Evolutionary conservation across 2,797 vertebrate species (phyloP).

Genomic region (Rhinella marina): DNA sequence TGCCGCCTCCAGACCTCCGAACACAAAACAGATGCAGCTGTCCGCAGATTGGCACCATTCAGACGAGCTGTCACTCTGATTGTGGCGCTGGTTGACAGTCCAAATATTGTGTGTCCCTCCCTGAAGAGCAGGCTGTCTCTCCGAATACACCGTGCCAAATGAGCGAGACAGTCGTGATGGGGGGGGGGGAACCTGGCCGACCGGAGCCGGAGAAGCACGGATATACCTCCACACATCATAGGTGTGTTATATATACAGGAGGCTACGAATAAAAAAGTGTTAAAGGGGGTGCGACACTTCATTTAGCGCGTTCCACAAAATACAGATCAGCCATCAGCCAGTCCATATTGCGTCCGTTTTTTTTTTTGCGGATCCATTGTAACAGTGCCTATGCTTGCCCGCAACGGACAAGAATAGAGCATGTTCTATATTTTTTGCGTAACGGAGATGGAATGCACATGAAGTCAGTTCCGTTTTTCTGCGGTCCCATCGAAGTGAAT

Average conservation of each 20-base stretch:
- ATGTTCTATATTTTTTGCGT: no score
- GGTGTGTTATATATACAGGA: background rate
- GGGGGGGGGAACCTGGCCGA: background rate
- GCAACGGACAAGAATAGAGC: no score
- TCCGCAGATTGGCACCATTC: conserved; percentile 16
- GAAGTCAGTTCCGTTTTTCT: no score
- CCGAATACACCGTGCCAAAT: background rate
- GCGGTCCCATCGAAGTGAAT: no score
- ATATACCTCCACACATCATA: background rate
- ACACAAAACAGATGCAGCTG: conserved; percentile 28
- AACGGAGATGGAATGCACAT: no score
- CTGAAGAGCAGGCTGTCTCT: conserved; percentile 1
- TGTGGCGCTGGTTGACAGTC: conserved; percentile 10
- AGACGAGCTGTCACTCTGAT: conserved; percentile 15
- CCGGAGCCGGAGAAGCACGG: background rate
- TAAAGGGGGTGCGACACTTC: no score
- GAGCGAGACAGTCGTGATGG: background rate
- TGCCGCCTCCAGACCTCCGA: background rate
- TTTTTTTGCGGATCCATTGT: no score
- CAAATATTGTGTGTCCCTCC: conserved; percentile 13
- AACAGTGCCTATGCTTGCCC: no score
- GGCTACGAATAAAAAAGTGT: background rate
- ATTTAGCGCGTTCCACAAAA: no score
- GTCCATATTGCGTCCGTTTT: no score
- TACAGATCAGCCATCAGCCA: no score